A percentile compares a stretch with the other conserved stretches of the same genome.
Evolutionary conservation across 2,113 vertebrate genomes (phyloP).

Genomic region (Scalopus aquaticus): DNA sequence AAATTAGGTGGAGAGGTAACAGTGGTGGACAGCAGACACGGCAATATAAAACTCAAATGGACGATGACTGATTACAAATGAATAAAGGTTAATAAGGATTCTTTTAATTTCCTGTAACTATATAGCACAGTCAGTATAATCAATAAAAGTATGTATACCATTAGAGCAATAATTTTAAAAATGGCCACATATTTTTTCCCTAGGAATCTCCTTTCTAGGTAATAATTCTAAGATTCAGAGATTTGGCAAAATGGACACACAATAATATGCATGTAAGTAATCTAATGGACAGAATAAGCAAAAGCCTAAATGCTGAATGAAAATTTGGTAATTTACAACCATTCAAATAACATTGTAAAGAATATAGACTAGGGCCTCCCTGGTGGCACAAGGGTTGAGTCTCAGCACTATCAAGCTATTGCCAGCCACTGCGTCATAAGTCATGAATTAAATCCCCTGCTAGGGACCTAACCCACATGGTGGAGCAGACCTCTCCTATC

Average conservation of each 20-base stretch:
- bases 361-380: neutral
- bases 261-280: neutral
- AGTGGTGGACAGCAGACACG: too few relatives aligned
- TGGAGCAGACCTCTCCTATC: too few relatives aligned
- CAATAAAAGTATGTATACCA: neutral
- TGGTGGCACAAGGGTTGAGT: too few relatives aligned
- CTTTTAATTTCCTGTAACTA: neutral
- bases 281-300: neutral
- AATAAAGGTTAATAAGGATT: too few relatives aligned
- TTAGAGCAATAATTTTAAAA: neutral
- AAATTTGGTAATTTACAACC: neutral
- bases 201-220: neutral
- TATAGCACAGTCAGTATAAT: neutral
- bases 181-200: neutral
- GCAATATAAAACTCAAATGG: too few relatives aligned
- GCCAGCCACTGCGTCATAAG: too few relatives aligned
- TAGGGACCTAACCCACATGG: too few relatives aligned
- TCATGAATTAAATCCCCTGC: too few relatives aligned
- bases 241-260: neutral
- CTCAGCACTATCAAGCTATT: too few relatives aligned
- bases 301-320: neutral
- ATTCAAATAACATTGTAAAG: neutral
- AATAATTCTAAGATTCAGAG: neutral
- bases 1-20: too few relatives aligned
- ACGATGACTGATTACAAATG: neutral